Evolutionary conservation across 2,113 vertebrate species (phyloP), one percentile per base, ranked within the genome.

Genomic region (Hemibagrus wyckioides): DNA sequence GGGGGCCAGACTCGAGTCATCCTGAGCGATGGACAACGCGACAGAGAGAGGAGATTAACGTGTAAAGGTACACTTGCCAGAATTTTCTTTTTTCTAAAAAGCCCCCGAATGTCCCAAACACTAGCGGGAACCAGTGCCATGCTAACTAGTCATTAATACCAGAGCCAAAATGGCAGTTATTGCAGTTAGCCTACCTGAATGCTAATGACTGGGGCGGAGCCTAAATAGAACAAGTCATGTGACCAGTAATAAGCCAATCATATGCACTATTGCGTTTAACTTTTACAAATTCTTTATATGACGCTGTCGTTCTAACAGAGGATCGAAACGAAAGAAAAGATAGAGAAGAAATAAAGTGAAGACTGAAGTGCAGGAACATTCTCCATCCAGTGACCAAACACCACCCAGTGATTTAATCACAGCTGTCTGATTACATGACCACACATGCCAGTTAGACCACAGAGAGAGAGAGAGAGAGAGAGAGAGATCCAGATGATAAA

Each of bases 301-400:
- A 73, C 9, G 59, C 44, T 57, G 28, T 81, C 71, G 0, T 65
- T 86, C 56, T 25, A 15, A 86, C 33, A 59, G 83, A 33, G 71
- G 50, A 73, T 83, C 67, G 48, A 63, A 84, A 33, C 28, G 33
- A n/a, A 77, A 73, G 56, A 89, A 89, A 71, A 63, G 21, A 39
- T 88, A 88, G 89, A 87, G 91, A 92, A 63, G 59, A 88, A 88
- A 89, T 92, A 89, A 93, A 90, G 93, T 94, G 93, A 94, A 90
- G 92, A 94, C 93, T 94, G 91, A 93, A 93, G 90, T 92, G 93
- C 92, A 92, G 76, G 88, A 94, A 94, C 95, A 95, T 95, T 95
- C 95, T 92, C 91, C 94, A 95, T 94, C 94, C 94, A 94, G 95
- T 94, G 94, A 90, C 92, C 95, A 90, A 92, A 30, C 63, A 8